These are phyloP conservation scores for Symphodus melops DNA, from an alignment of 2,113 vertebrate species.

Conservation along the genomic window DNA sequence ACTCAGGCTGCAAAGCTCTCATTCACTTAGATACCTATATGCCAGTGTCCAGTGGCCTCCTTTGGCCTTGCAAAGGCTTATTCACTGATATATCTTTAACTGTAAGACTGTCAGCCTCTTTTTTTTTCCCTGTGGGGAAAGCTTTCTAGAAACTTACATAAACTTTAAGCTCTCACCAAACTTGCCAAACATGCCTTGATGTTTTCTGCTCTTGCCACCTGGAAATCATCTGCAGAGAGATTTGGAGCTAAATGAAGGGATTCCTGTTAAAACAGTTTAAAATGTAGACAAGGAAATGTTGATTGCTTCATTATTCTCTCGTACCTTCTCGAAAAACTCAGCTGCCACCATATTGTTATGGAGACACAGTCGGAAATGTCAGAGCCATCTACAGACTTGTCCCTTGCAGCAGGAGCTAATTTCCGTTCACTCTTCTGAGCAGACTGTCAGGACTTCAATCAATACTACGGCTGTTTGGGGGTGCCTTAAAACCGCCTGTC, in stretches of 20 bases:
- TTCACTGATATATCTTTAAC: not conserved
- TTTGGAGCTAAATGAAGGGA: not conserved
- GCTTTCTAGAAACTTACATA: not conserved
- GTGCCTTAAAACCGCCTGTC: too few relatives aligned
- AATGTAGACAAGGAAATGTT: not conserved
- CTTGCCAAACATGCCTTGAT: not conserved
- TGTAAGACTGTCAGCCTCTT: not conserved
- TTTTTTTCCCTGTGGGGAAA: not conserved
- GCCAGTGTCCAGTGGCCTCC: not conserved
- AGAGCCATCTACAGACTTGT: not conserved
- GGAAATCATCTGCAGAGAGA: not conserved
- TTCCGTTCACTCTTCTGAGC: not conserved
- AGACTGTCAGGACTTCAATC: not conserved
- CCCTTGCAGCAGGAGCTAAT: not conserved
- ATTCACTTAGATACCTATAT: too few relatives aligned
- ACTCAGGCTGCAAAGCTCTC: not conserved
- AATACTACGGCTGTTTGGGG: not conserved
- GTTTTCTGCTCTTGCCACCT: not conserved
- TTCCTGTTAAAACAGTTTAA: not conserved
- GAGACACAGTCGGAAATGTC: not conserved
- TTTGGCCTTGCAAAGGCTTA: not conserved
- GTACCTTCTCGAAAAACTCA: not conserved
- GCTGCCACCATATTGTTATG: not conserved
- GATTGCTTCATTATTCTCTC: not conserved
- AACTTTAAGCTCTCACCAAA: not conserved